phyloP scores from a whole-genome alignment of 2,888 invertebrate species.

The Zaprionus bogoriensis region DNA sequence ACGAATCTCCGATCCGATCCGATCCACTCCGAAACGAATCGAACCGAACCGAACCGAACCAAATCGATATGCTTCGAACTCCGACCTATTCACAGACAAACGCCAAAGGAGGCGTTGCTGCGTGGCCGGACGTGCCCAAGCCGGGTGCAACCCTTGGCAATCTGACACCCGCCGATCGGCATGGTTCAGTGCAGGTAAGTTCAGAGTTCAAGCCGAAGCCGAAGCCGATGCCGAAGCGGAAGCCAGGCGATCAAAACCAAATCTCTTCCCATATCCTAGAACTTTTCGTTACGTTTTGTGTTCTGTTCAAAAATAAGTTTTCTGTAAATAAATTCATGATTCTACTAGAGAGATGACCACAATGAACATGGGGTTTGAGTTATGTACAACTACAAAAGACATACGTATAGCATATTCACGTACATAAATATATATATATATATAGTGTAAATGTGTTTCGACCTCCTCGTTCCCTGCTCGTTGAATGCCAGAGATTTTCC shows the following conservation, averaged over 20 bases:
- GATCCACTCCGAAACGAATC: slow-evolving; percentile 18
- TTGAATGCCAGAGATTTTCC: slow-evolving; percentile 26
- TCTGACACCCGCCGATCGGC: slow-evolving; percentile 96
- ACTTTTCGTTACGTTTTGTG: neutral
- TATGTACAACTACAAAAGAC: neutral
- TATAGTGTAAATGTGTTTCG: slow-evolving; percentile 13
- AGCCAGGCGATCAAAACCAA: neutral
- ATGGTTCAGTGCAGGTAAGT: slow-evolving; percentile 97
- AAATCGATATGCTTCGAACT: slow-evolving; percentile 20
- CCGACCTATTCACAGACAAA: slow-evolving; percentile 79
- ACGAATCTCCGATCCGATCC: slow-evolving; percentile 27
- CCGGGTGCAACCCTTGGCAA: slow-evolving; percentile 91
- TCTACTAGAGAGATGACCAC: neutral
- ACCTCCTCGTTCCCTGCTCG: slow-evolving; percentile 28
- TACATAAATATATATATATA: no score
- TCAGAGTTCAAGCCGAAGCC: slow-evolving; percentile 40
- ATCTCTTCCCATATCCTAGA: neutral
- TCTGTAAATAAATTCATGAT: neutral
- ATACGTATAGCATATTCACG: neutral
- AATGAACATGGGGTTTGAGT: neutral
- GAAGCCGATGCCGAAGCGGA: slow-evolving; percentile 27
- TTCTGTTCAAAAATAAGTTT: neutral
- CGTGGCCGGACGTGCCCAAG: slow-evolving; percentile 94
- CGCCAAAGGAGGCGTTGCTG: slow-evolving; percentile 89
- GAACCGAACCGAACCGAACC: slow-evolving; percentile 7